A percentile compares a stretch with the other conserved stretches of the same genome.
phyloP scores from a whole-genome alignment of 2,113 vertebrate species.

The Microcebus tavaratra region DNA sequence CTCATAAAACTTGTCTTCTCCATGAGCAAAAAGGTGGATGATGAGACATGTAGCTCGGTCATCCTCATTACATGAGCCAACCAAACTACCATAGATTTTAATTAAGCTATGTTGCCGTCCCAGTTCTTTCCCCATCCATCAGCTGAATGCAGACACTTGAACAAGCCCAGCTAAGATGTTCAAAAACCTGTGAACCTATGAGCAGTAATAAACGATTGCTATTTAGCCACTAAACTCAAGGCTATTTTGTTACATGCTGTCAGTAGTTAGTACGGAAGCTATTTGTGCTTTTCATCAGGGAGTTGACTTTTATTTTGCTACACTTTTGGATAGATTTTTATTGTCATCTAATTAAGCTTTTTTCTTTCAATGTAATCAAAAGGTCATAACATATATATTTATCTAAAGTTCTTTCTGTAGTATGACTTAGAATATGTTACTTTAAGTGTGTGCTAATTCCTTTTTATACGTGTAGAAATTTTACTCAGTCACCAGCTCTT shows the following conservation, averaged over 20 bases:
- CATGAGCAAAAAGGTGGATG: background rate
- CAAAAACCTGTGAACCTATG: background rate
- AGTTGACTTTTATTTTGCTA: background rate
- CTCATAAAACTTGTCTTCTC: background rate
- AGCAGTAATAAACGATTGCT: background rate
- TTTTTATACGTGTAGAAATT: background rate
- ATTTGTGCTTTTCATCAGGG: background rate
- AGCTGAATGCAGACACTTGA: background rate
- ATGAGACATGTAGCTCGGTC: background rate
- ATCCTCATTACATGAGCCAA: background rate
- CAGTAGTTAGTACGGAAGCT: background rate
- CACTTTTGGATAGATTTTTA: background rate
- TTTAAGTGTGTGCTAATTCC: background rate
- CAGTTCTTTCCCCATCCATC: background rate
- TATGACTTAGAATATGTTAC: background rate
- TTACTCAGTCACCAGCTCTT: background rate
- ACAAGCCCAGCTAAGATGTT: background rate
- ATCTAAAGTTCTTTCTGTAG: background rate
- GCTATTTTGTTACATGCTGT: background rate
- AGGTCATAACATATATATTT: background rate
- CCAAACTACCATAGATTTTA: background rate
- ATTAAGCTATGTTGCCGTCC: background rate
- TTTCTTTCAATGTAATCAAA: background rate
- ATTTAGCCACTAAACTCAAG: background rate
- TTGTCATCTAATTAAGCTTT: background rate